Base-by-base conservation (phyloP, 1,140 invertebrate species). In the Trichoplusia ni region DNA sequence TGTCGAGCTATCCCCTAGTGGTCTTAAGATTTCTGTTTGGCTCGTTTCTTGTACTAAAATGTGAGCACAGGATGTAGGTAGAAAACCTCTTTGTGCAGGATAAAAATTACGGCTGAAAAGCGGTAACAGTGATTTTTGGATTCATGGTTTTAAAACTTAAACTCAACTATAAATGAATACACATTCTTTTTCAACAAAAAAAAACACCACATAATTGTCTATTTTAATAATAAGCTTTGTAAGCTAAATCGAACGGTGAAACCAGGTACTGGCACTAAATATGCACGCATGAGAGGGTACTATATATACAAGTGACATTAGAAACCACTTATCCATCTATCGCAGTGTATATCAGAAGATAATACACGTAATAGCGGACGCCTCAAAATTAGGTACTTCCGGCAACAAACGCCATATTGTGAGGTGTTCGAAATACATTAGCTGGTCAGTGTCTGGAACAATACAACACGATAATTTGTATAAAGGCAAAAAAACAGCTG, bases 391-490 rank as follows among this genome's bases (percentile, higher is more conserved):
- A 47, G 38, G 14, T 9, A 27, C 54, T 31, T 58, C 54, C 54
- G 54, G 37, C 19, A 13, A n/a, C 23, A 27, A 38, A 35, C 25
- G 23, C 23, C 11, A 14, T 31, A 49, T 40, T 56, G 51, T 16
- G 37, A 58, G 54, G 54, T 44, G 54, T 58, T 58, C 54, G 44
- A 58, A 58, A 58, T 31, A 58, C 54, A 58, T 58, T 58, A 58
- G 44, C 37, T 13, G 25, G 44, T 19, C 54, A 58, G 21, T 25
- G 6, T 44, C 25, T 37, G 38, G 37, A 58, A 58, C 25, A 58
- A 56, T 38, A 40, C 11, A 14, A 37, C 21, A 25, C 35, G 35
- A 37, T 38, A 38, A 37, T 37, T 40, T 49, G 29, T 49, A 29
- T 25, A 49, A 49, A 49, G n/a, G n/a, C n/a, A n/a, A n/a, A n/a